Percentiles rank a stretch among this genome's conserved stretches.
Conservation (phyloP, 2,888 invertebrate genomes). For the Bombylius major region DNA sequence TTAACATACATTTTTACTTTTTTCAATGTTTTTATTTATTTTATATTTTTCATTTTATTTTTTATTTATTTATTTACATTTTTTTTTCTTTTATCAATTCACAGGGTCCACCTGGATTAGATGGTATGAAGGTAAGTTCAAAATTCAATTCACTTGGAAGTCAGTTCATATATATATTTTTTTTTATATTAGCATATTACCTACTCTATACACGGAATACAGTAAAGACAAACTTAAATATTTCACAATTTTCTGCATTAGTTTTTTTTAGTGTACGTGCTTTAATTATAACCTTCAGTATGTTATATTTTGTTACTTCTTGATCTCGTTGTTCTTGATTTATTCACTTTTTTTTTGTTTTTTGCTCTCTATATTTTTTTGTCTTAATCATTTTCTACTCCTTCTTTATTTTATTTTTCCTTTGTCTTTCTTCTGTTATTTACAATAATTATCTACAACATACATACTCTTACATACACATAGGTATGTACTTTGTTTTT, state of each 20-base stretch:
- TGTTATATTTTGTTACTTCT: not conserved
- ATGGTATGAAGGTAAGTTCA: constrained; percentile 83
- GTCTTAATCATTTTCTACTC: not conserved
- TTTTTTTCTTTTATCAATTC: constrained; percentile 8
- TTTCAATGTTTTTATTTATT: not conserved
- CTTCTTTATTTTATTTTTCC: constrained; percentile 1
- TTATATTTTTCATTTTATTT: not conserved
- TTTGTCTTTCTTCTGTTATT: no score
- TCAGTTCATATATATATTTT: no score
- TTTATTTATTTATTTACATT: not conserved
- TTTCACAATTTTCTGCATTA: not conserved
- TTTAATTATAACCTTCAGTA: not conserved
- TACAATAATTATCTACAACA: no score
- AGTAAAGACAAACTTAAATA: constrained; percentile 18
- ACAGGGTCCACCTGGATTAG: constrained; percentile 84
- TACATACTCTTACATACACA: no score
- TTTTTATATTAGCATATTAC: not conserved
- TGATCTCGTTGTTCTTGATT: not conserved
- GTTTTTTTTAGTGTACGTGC: not conserved
- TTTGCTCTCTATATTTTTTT: not conserved
- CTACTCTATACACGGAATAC: not conserved
- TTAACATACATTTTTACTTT: not conserved
- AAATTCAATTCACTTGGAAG: constrained; percentile 12
- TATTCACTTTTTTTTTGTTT: no score
- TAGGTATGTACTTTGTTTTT: no score